Evolutionary conservation across 1,140 invertebrate genomes (phyloP), one percentile per base, ranked within the genome.

Genomic region (Zaprionus capensis): DNA sequence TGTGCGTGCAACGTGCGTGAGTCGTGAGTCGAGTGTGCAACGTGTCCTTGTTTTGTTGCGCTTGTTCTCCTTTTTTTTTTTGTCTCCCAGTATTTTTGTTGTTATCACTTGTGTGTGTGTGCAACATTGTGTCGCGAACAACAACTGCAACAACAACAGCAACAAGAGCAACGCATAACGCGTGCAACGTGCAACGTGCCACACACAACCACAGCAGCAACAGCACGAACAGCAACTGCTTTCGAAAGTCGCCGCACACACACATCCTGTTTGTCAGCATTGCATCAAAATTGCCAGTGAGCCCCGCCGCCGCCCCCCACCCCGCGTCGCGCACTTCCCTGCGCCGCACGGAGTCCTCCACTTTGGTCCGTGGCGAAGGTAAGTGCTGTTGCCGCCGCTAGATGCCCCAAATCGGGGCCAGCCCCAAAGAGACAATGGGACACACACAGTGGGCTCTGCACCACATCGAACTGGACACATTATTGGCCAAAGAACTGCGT

Each of bases 231-330:
- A 66, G 75, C 78, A 84, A 84, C 74, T 66, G 81, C 80, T 88
- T 88, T 88, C 81, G 84, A 88, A 88, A 88, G 84, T 88, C 88
- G 78, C 80, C 64, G 51, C 62, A 49, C 66, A 69, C 36, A 83
- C 84, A 82, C 78, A 87, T 88, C 84, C 84, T 88, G 84, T 88
- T 88, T 71, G 69, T 78, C 70, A 62, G 68, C 67, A 77, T 80
- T 74, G 69, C 78, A 73, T 80, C 62, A 68, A 86, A 87, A 69
- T 67, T 68, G 59, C 38, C 80, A 28, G 22, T 26, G 68, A 34
- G 65, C 51, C 61, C 41, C 41, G 41, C 41, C n/a, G 41, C n/a
- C n/a, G 1, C 38, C 6, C 5, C 15, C 38, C n/a, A 0, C 14
- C 38, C 14, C 15, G 0, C 41, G 6, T 3, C 41, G 15, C 41